phyloP scores from a whole-genome alignment of 2,797 vertebrate species.

The Myotis planiceps region DNA sequence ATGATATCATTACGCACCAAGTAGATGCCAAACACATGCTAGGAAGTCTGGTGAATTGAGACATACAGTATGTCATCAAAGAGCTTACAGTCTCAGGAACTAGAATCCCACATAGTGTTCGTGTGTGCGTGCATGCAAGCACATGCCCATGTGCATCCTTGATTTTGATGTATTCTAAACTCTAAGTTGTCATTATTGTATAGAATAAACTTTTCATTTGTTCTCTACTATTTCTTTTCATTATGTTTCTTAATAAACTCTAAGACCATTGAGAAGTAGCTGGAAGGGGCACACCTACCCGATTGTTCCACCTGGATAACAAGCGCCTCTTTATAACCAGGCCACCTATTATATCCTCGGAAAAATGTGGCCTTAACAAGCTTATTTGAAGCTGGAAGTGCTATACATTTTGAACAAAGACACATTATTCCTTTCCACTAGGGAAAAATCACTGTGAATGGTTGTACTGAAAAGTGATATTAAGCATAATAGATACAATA shows the following conservation, averaged over 20 bases:
- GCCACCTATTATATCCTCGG: neutral
- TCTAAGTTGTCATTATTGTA: neutral
- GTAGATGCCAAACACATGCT: neutral
- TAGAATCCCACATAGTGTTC: neutral
- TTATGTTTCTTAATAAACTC: neutral
- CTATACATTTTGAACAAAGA: neutral
- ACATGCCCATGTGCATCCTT: neutral
- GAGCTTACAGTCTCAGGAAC: neutral
- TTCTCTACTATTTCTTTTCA: neutral
- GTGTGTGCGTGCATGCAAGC: neutral
- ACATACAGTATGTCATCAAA: neutral
- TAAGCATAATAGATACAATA: constrained; percentile 40
- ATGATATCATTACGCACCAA: neutral
- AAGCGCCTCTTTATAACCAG: neutral
- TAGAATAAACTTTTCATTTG: neutral
- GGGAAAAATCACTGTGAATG: neutral
- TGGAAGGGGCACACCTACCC: neutral
- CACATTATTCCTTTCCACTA: neutral
- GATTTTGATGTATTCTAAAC: neutral
- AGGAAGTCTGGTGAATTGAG: neutral
- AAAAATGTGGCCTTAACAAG: neutral
- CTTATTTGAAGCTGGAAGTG: neutral
- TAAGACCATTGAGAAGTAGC: neutral
- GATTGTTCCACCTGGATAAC: neutral
- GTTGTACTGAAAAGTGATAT: neutral